These are phyloP conservation scores for Eolophus roseicapilla DNA, from an alignment of 2,113 vertebrate genomes.

Conservation along the genomic window DNA sequence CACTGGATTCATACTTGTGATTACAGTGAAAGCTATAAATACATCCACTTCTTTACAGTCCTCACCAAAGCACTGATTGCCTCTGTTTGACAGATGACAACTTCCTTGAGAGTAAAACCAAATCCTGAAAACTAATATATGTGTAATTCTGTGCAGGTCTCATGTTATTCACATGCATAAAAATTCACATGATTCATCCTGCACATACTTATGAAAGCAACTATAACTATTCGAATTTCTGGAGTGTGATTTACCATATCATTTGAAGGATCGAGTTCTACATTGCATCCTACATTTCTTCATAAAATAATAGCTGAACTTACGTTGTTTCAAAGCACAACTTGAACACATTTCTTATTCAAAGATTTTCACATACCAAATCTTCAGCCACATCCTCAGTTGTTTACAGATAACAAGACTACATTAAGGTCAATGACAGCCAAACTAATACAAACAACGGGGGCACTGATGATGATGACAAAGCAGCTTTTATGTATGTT, in stretches of 20 bases:
- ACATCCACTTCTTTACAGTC: background rate
- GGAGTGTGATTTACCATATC: background rate
- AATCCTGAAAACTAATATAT: background rate
- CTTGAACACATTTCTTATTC: background rate
- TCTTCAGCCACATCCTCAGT: background rate
- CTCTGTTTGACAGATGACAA: background rate
- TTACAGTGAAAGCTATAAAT: background rate
- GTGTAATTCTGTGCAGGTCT: background rate
- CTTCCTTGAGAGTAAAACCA: background rate
- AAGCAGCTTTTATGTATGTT: background rate
- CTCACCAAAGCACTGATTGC: background rate
- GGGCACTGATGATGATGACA: fast-evolving
- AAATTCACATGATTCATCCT: background rate
- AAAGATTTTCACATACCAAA: background rate
- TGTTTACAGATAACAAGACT: background rate
- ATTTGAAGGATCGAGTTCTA: background rate
- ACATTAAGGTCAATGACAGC: background rate
- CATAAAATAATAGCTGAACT: background rate
- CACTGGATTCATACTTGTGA: background rate
- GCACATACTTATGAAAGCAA: background rate
- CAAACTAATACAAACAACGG: fast-evolving
- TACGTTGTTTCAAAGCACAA: background rate
- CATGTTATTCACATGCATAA: background rate
- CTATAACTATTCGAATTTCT: background rate
- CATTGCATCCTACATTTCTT: background rate